Evolutionary conservation across 2,888 invertebrate genomes (phyloP), one percentile per base, ranked within the genome.

Genomic region (Amiota minor): DNA sequence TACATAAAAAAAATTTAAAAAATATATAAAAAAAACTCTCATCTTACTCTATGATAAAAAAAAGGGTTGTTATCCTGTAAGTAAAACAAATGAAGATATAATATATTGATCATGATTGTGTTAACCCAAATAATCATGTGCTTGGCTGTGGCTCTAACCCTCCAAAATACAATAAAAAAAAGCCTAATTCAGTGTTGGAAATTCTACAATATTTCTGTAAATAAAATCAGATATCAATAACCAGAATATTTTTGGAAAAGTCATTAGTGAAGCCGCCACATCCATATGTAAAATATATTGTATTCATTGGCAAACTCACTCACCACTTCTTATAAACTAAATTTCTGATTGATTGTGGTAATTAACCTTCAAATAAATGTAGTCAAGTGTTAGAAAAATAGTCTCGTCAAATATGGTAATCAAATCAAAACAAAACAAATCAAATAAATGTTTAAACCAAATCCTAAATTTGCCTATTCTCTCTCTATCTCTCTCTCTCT

Each of bases 51-150:
- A 35, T 35, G 6, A 35, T n/a, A 35, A 35, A 23, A 23, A 2
- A 23, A 83, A 86, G 86, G 86, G 86, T 78, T 86, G 86, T 78
- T 86, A 86, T 86, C 86, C 86, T 79, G 86, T 86, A 85, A 86
- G 86, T 86, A 86, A 81, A 59, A 4, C 9, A n/a, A 53, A 10
- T 10, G 1, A 59, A 59, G 35, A 59, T 20, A 59, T 4, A 35
- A 35, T 35, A 35, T 59, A 16, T 59, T 20, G 35, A 59, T 59
- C 16, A 59, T 59, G 20, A 59, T 20, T 59, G 59, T 59, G 50
- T 50, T 68, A 68, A 68, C n/a, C 67, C 65, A 65, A 59, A 59
- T 20, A 59, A 59, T 20, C 20, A 11, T 65, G 47, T 65, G 65
- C 65, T 65, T 65, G 65, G 9, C 11, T 20, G 59, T 59, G 59